Evolutionary conservation across 2,888 invertebrate genomes (phyloP), one percentile per base, ranked within the genome.

Genomic region (Lepidochitona cinerea): DNA sequence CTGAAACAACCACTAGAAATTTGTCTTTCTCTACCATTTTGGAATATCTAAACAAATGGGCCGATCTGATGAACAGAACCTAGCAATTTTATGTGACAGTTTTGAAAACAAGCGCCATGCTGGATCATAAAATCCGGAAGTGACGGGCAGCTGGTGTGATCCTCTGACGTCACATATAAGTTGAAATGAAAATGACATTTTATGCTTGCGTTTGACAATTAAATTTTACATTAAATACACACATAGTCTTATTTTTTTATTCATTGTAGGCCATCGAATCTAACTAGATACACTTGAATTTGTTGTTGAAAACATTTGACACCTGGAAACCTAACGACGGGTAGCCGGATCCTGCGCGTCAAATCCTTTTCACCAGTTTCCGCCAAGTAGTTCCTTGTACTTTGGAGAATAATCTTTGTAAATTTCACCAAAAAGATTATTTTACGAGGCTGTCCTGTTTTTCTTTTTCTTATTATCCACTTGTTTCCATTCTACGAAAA

Each of bases 1-100:
- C 87, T 14, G 89, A 85, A 71, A 89, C 87, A 49, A 89, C 89
- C 18, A 88, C 87, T 4, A 89, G 77, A 78, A 83, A 86, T 78
- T 78, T 84, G 37, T 83, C 85, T 54, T 84, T 87, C 70, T 84
- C 85, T 18, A 86, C 85, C 89, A 89, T 88, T 49, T 26, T 81
- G 73, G 18, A 23, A 6, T 59, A 23, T 53, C 41, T 12, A 18
- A 12, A 12, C 41, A 23, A 54, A 23, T 23, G 7, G 7, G 14
- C 66, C 18, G 14, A 66, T 36, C 18, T 36, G n/a, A 33, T 2
- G 12, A 14, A 35, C 37, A 66, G 26, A 37, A 66, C 26, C 66
- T n/a, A 3, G n/a, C 66, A 36, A 66, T 32, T 36, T 6, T 23
- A 32, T 26, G 12, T 32, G n/a, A 32, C 37, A 66, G 18, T 37